phyloP scores from a whole-genome alignment of 2,797 vertebrate species.

The Intellagama lesueurii region DNA sequence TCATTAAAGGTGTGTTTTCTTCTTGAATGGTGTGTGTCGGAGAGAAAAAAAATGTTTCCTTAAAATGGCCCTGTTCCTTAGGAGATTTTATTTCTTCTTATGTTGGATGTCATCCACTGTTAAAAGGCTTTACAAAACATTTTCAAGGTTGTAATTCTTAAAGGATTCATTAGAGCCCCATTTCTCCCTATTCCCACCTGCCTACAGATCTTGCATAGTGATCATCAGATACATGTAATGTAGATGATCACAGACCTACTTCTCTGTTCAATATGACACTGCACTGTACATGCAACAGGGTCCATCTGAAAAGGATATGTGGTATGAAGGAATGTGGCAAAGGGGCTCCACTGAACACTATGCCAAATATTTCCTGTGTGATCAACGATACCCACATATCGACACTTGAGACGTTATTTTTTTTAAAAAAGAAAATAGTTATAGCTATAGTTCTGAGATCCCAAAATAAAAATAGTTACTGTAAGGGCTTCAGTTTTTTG shows the following conservation, averaged over 20 bases:
- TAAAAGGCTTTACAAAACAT: not conserved
- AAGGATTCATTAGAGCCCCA: not conserved
- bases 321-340: too few species aligned
- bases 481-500: not conserved
- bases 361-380: not conserved
- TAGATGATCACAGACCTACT: not conserved
- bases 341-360: not conserved
- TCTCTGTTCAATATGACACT: not conserved
- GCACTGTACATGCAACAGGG: not conserved
- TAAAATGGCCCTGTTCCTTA: not conserved
- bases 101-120: not conserved
- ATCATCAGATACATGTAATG: not conserved
- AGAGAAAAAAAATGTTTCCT: not conserved
- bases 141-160: not conserved
- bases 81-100: not conserved
- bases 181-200: not conserved
- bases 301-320: too few species aligned
- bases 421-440: not conserved
- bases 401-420: not conserved
- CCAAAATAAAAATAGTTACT: too few species aligned
- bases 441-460: not conserved
- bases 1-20: slow-evolving; percentile 83
- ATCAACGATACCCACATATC: not conserved
- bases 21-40: not conserved
- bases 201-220: not conserved